Percentiles rank a stretch among this genome's conserved stretches.
Evolutionary conservation across 2,797 vertebrate species (phyloP).

Genomic region (Karalla daura): DNA sequence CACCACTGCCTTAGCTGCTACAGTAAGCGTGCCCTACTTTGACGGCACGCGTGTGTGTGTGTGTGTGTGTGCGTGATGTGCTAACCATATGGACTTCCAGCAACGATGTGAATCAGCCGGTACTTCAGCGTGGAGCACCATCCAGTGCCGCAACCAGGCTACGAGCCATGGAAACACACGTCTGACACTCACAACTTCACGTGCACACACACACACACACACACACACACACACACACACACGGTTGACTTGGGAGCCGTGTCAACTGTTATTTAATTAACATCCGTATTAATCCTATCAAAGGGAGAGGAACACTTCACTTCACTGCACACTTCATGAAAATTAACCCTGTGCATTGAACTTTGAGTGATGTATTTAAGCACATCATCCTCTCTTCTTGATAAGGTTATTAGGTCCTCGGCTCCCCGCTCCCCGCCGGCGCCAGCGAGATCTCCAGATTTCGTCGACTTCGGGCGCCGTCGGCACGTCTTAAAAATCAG

Average conservation of each 20-base stretch:
- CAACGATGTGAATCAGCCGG: slow-evolving; percentile 27
- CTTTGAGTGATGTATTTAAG: slow-evolving; percentile 28
- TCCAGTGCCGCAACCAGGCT: background rate
- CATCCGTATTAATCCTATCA: slow-evolving; percentile 67
- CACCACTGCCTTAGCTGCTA: slow-evolving; percentile 1
- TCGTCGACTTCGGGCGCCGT: slow-evolving; percentile 19
- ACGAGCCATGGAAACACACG: slow-evolving; percentile 15
- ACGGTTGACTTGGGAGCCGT: slow-evolving; percentile 11
- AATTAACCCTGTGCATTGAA: slow-evolving; percentile 41
- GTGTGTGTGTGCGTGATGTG: slow-evolving; percentile 8
- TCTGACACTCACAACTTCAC: slow-evolving; percentile 18
- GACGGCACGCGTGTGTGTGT: too few relatives aligned
- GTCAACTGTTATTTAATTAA: slow-evolving; percentile 63
- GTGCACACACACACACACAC: slow-evolving; percentile 35
- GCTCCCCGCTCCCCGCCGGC: slow-evolving; percentile 10
- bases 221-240: slow-evolving; percentile 31
- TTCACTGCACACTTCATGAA: slow-evolving; percentile 42
- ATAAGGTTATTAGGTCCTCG: slow-evolving; percentile 41
- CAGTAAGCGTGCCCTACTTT: slow-evolving; percentile 19
- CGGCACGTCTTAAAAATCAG: slow-evolving; percentile 6
- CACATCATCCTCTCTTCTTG: slow-evolving; percentile 16
- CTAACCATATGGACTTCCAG: slow-evolving; percentile 36
- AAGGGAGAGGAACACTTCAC: slow-evolving; percentile 42
- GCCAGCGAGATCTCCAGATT: slow-evolving; percentile 17
- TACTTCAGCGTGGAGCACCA: slow-evolving; percentile 12